Evolutionary conservation across 1,140 invertebrate genomes (phyloP).

Genomic region (Philopotamus ludificatus): DNA sequence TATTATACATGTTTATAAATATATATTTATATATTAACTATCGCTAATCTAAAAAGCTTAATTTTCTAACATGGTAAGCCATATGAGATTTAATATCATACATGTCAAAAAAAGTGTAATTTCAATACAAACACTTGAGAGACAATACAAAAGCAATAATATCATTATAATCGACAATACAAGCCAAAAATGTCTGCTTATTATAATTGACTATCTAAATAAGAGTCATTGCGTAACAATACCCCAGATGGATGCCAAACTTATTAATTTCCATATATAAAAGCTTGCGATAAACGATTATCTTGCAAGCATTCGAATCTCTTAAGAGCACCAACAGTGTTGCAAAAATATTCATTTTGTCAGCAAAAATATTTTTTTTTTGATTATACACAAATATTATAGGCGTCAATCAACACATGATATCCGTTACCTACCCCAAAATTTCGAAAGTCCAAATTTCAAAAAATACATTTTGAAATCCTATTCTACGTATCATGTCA

Average conservation of each 20-base stretch:
- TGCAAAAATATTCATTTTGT: constrained; percentile 35
- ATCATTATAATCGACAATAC: constrained; percentile 17
- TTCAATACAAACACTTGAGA: constrained; percentile 34
- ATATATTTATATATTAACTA: constrained; percentile 40
- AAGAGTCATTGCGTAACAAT: constrained; percentile 29
- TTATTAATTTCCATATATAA: not conserved
- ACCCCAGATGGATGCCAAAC: constrained; percentile 3
- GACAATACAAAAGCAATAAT: constrained; percentile 40
- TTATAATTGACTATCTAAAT: constrained; percentile 42
- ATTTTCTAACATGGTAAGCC: constrained; percentile 39
- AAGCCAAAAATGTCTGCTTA: constrained; percentile 29
- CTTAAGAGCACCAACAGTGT: constrained; percentile 38
- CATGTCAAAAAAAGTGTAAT: constrained; percentile 36
- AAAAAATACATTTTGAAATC: constrained; percentile 38
- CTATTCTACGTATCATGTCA: constrained; percentile 41
- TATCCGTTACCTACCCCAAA: constrained; percentile 10
- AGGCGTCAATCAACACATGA: constrained; percentile 26
- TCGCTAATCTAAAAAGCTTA: constrained; percentile 41
- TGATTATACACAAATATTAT: constrained; percentile 23
- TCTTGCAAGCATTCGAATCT: constrained; percentile 9
- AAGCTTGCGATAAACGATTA: constrained; percentile 19
- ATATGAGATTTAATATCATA: constrained; percentile 38
- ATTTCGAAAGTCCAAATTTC: too few relatives aligned
- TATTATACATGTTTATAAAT: too few relatives aligned
- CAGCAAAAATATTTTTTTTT: constrained; percentile 33